A percentile compares a stretch with the other conserved stretches of the same genome.
These are phyloP conservation scores for Sebastes paucispinis DNA, from an alignment of 2,797 vertebrate genomes.

Conservation along the genomic window DNA sequence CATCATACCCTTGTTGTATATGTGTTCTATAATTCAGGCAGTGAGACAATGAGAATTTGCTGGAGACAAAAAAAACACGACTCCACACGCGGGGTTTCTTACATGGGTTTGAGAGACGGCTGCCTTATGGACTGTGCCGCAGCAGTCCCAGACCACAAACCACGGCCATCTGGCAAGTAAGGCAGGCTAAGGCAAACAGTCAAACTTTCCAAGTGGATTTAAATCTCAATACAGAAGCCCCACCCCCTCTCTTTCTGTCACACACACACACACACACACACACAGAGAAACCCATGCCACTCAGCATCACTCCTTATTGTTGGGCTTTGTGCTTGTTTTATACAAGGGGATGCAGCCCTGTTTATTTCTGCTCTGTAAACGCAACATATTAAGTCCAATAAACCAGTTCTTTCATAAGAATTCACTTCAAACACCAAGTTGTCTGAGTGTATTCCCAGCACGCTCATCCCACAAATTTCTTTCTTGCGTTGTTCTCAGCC, in stretches of 20 bases:
- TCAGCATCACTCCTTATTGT: not conserved
- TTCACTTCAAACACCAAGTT: conserved; percentile 18
- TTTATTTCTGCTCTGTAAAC: conserved; percentile 13
- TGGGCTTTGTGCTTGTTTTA: not conserved
- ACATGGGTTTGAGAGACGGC: conserved; percentile 74
- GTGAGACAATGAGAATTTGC: conserved; percentile 61
- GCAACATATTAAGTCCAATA: conserved; percentile 5
- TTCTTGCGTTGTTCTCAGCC: conserved; percentile 1
- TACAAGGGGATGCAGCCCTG: not conserved
- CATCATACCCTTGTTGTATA: conserved; percentile 14
- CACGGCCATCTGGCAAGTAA: conserved; percentile 68
- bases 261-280: not conserved
- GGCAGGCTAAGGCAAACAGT: conserved; percentile 59
- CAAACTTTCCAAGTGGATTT: conserved; percentile 56
- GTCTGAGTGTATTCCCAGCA: not conserved
- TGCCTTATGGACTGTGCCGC: conserved; percentile 77
- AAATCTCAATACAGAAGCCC: conserved; percentile 8
- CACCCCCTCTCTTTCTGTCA: not conserved
- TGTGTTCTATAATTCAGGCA: conserved; percentile 61
- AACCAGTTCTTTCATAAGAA: conserved; percentile 18
- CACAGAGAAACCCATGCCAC: conserved; percentile 11
- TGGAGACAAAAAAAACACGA: conserved; percentile 60
- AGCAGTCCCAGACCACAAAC: conserved; percentile 70
- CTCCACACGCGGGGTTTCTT: conserved; percentile 65
- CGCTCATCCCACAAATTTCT: conserved; percentile 9